Base-by-base conservation (phyloP, 1,140 invertebrate genomes). In the Aphidius gifuensis region DNA sequence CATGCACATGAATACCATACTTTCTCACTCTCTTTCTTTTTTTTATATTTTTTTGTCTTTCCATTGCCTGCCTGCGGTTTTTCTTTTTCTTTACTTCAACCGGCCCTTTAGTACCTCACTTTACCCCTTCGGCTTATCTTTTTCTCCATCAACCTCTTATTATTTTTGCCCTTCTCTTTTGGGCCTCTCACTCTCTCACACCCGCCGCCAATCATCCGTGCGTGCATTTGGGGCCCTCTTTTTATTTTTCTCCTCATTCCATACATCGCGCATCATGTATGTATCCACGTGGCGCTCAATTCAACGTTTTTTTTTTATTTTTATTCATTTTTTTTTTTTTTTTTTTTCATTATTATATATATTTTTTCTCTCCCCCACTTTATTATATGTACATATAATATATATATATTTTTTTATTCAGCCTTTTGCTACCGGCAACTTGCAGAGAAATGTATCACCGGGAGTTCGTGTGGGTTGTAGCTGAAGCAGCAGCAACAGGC, bases 21-120 rank as follows among this genome's bases (percentile, higher is more conserved):
- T 32, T 32, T 32, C 23, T 32, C 23, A 32, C 40, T 57, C 58
- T 61, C 68, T 67, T 65, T 63, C 62, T 68, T 54, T 69, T 51
- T 60, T 66, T 44, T 58, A 61, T 74, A 71, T 66, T 66, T 67
- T 64, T 7, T 38, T 59, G 57, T 21, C 48, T 45, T 45, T 64
- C 67, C 50, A 32, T 32, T 32, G 23, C 23, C 23, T 32, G 23
- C 23, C 23, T 32, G 23, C 23, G 23, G 23, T 32, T 32, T 32
- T 32, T 32, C 23, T 32, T 32, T 32, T 32, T 32, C 23, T 32
- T 32, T 32, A 32, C 23, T 32, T 32, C 23, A 32, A 32, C 23
- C 23, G 23, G 23, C 66, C 62, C 65, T 16, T 21, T 40, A 1
- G 6, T 54, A 6, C 53, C 38, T 43, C 53, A 6, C 40, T 53